phyloP scores from a whole-genome alignment of 2,888 invertebrate species.

The Callinectes sapidus region DNA sequence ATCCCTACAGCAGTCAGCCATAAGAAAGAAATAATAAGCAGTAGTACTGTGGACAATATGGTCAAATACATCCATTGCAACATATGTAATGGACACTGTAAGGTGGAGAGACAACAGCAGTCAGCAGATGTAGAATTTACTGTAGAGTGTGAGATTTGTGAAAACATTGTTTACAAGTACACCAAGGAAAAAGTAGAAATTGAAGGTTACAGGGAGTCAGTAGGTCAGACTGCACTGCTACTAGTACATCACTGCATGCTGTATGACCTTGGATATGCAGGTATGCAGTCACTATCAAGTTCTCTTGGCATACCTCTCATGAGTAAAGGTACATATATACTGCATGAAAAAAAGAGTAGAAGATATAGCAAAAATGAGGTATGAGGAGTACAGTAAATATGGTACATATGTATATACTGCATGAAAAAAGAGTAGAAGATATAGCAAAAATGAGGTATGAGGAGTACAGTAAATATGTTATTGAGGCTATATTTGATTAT shows the following conservation, averaged over 20 bases:
- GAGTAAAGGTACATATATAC: background rate
- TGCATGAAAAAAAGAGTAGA: background rate
- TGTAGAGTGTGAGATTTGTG: conserved; percentile 34
- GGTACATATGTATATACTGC: no score
- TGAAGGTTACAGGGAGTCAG: background rate
- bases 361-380: background rate
- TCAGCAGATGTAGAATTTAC: conserved; percentile 16
- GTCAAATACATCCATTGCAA: background rate
- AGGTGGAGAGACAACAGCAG: background rate
- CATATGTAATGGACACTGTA: conserved; percentile 20
- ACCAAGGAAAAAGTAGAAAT: conserved; percentile 23
- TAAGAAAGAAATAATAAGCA: background rate
- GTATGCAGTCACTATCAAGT: conserved; percentile 4
- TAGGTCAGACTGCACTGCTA: conserved; percentile 9
- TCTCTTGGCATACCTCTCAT: conserved; percentile 2
- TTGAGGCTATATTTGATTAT: conserved; percentile 8
- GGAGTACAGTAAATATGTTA: background rate
- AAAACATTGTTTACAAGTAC: background rate
- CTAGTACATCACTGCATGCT: conserved; percentile 12
- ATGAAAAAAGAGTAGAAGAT: conserved; percentile 2
- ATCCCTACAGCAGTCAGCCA: background rate
- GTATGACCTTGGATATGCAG: conserved; percentile 26
- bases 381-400: conserved; percentile 15
- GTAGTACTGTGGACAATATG: background rate
- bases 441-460: background rate